Evolutionary conservation across 1,140 invertebrate species (phyloP).

Genomic region (Pogonomyrmex barbatus): DNA sequence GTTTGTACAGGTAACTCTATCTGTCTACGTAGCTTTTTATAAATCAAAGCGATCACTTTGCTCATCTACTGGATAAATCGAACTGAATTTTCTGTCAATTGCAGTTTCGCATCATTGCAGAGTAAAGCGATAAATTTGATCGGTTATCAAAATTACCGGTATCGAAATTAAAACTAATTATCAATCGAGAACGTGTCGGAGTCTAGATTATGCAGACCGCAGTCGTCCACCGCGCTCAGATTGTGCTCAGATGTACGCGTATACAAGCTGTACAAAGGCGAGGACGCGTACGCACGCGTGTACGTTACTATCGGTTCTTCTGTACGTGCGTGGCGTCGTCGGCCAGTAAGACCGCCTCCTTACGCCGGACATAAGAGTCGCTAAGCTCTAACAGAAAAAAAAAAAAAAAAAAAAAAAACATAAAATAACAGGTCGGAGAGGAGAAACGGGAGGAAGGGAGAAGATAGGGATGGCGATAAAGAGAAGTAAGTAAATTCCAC

Average conservation of each 20-base stretch:
- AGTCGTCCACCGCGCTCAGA: neutral
- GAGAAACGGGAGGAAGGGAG: neutral
- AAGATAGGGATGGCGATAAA: conserved; percentile 3
- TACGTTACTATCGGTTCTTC: neutral
- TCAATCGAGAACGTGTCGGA: neutral
- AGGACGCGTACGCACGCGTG: neutral
- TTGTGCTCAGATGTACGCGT: conserved; percentile 12
- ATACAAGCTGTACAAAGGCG: neutral
- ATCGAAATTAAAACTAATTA: conserved; percentile 30
- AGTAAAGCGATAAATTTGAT: neutral
- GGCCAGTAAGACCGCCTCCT: conserved; percentile 49
- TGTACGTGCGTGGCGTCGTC: conserved; percentile 28
- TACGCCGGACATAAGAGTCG: conserved; percentile 60
- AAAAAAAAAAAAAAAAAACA: too few relatives aligned
- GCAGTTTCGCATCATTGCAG: neutral
- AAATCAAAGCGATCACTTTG: neutral
- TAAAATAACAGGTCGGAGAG: conserved; percentile 56
- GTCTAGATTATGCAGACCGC: conserved; percentile 2
- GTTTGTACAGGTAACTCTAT: neutral
- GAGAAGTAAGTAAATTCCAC: conserved; percentile 69
- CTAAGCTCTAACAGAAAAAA: conserved; percentile 51
- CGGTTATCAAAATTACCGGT: neutral
- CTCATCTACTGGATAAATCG: neutral
- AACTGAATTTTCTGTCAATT: neutral
- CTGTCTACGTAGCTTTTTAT: conserved; percentile 1